Conservation (phyloP, 2,888 invertebrate species). For the Galeruca laticollis region DNA sequence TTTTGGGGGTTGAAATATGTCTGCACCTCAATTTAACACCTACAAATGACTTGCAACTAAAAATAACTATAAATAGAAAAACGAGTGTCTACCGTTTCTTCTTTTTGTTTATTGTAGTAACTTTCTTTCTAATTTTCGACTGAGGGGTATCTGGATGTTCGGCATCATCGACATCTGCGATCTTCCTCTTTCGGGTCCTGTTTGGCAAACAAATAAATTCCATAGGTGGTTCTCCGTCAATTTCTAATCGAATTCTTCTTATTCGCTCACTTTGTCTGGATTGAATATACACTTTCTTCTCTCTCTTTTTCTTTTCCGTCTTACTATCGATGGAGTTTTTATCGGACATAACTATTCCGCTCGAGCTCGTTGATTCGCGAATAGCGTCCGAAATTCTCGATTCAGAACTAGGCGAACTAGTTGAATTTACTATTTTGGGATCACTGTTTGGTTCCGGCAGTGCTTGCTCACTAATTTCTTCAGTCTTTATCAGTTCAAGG, state of each 20-base stretch:
- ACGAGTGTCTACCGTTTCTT: constrained; percentile 44
- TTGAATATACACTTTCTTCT: constrained; percentile 56
- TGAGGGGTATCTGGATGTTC: constrained; percentile 55
- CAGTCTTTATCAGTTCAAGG: constrained; percentile 57
- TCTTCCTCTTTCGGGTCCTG: constrained; percentile 55
- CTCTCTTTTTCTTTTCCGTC: constrained; percentile 47
- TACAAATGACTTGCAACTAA: constrained; percentile 39
- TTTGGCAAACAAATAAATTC: constrained; percentile 51
- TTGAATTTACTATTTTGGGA: constrained; percentile 62
- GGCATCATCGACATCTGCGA: constrained; percentile 46
- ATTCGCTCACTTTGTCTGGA: constrained; percentile 64
- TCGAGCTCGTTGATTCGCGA: constrained; percentile 58
- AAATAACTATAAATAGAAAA: constrained; percentile 34
- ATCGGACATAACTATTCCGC: constrained; percentile 59
- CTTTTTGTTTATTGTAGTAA: constrained; percentile 38
- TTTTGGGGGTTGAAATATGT: constrained; percentile 27
- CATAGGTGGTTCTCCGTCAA: constrained; percentile 58
- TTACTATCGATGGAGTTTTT: constrained; percentile 52
- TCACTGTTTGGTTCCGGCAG: constrained; percentile 60
- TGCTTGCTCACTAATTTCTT: constrained; percentile 45
- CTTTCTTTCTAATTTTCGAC: constrained; percentile 59
- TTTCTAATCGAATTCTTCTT: constrained; percentile 58
- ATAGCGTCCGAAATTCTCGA: constrained; percentile 42
- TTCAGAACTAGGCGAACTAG: constrained; percentile 45
- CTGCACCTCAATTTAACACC: constrained; percentile 37